Evolutionary conservation across 2,113 vertebrate genomes (phyloP).

Genomic region (Neopipo cinnamomea): DNA sequence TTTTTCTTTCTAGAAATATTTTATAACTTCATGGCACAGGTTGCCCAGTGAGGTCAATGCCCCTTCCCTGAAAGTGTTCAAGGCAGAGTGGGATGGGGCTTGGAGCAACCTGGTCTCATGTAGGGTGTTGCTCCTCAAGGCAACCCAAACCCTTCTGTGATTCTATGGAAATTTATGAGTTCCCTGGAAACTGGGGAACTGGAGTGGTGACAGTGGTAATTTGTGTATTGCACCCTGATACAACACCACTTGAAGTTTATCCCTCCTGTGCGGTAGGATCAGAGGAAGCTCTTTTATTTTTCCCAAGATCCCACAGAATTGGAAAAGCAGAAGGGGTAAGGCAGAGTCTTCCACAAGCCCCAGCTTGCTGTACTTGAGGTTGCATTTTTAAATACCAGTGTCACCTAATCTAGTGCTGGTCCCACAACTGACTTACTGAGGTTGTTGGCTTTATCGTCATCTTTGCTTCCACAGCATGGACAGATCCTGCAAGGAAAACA

Average conservation of each 20-base stretch:
- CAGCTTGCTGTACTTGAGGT: no score
- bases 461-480: background rate
- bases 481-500: conserved; percentile 15
- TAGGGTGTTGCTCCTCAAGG: background rate
- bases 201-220: background rate
- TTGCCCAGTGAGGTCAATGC: background rate
- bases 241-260: background rate
- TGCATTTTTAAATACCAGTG: background rate
- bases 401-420: background rate
- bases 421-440: background rate
- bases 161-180: background rate
- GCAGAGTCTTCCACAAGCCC: background rate
- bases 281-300: background rate
- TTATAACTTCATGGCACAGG: background rate
- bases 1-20: background rate
- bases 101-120: background rate
- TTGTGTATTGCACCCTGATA: no score
- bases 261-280: background rate
- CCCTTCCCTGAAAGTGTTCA: background rate
- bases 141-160: background rate
- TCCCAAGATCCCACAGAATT: background rate
- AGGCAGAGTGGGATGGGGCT: background rate
- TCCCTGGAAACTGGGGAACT: background rate
- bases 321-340: background rate
- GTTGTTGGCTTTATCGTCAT: fast-evolving